Evolutionary conservation across 1,140 invertebrate species (phyloP), one percentile per base, ranked within the genome.

Genomic region (Archegozetes longisetosus): DNA sequence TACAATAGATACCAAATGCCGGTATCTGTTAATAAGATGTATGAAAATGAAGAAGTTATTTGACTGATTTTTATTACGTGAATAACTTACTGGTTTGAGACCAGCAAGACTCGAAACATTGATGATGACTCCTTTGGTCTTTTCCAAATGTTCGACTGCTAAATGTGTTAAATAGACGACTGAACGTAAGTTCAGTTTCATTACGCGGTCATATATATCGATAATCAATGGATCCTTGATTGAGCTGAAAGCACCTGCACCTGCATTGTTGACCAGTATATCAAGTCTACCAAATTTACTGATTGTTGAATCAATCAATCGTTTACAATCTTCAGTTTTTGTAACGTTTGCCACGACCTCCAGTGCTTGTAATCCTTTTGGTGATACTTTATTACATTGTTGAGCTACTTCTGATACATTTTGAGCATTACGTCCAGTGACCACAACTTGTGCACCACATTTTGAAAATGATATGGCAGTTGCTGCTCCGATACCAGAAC

Each of bases 1-100:
- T 81, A 65, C 83, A 85, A 68, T 94, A 93, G 24, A 40, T 40
- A 6, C 4, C 17, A 17, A 6, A 40, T n/a, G 17, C 17, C 14
- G n/a, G 6, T 28, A 17, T 9, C 4, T 17, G 6, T 9, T 9
- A 40, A 40, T 40, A 40, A 40, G 6, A 40, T 9, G 17, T 40
- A 40, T 9, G 17, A 40, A 40, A 40, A 17, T 17, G 32, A 40
- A 40, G 32, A 40, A 40, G 17, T 9, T 17, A 9, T 9, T 40
- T 9, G 17, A 40, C 17, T 9, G 17, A 40, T 9, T 40, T 40
- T 9, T 9, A 22, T 51, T 9, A 51, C 20, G 20, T 9, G 20
- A 51, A 51, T 24, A 51, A 51, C 12, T 22, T 51, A 55, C 32
- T 6, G 24, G 9, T 23, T 55, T 55, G 9, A 6, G 26, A 29